phyloP scores from a whole-genome alignment of 2,888 invertebrate genomes.

The Myopa testacea region DNA sequence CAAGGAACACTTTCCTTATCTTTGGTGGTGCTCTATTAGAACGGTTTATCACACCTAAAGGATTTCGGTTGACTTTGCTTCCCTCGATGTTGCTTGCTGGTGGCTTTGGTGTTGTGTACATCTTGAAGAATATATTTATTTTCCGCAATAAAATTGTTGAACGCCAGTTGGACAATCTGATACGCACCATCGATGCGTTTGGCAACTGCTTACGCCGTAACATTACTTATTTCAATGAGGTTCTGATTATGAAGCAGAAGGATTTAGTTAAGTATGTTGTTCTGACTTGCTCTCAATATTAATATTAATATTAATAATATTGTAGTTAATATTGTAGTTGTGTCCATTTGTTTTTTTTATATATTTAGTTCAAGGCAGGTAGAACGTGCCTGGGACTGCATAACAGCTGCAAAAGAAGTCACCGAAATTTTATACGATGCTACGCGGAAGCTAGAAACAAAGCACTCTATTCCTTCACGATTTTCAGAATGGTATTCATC shows the following conservation, averaged over 20 bases:
- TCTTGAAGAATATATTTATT: constrained; percentile 60
- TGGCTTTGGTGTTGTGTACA: constrained; percentile 59
- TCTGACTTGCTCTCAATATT: not conserved
- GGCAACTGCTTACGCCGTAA: constrained; percentile 65
- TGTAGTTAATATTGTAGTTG: not conserved
- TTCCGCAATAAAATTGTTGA: constrained; percentile 64
- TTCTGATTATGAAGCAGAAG: constrained; percentile 63
- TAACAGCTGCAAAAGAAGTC: constrained; percentile 65
- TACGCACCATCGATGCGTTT: constrained; percentile 64
- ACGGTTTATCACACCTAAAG: constrained; percentile 59
- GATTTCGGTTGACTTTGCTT: constrained; percentile 55
- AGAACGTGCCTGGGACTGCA: constrained; percentile 67
- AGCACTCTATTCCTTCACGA: constrained; percentile 58
- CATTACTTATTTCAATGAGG: constrained; percentile 66
- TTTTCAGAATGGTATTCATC: constrained; percentile 61
- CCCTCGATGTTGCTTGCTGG: constrained; percentile 59
- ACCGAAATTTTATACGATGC: constrained; percentile 65
- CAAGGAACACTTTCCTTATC: constrained; percentile 59
- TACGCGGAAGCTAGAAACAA: constrained; percentile 62
- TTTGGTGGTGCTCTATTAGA: constrained; percentile 59
- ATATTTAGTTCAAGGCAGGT: constrained; percentile 60
- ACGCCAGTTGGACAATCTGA: constrained; percentile 60
- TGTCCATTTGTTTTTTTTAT: not conserved
- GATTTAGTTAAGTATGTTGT: constrained; percentile 62
- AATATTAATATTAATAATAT: no score